Conservation (phyloP, 2,113 vertebrate genomes). For the Gymnocephalus cernua region DNA sequence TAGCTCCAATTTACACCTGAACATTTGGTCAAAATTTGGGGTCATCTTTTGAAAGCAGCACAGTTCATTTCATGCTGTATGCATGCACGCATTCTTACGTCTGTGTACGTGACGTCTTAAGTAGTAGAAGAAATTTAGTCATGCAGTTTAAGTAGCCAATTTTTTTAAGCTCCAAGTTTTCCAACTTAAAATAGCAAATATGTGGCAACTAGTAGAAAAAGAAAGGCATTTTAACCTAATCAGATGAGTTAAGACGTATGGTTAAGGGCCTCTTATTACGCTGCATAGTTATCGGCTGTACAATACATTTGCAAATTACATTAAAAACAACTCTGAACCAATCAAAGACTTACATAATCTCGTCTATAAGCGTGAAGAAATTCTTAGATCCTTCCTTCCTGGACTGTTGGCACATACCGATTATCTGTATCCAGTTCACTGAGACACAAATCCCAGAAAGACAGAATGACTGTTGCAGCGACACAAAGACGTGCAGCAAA, state of each 20-base stretch:
- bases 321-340: conserved; percentile 22
- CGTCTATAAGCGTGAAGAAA: conserved; percentile 47
- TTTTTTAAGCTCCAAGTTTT: conserved; percentile 38
- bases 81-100: conserved; percentile 59
- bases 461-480: conserved; percentile 4
- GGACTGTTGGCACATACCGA: conserved; percentile 51
- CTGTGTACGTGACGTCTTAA: conserved; percentile 54
- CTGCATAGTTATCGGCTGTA: conserved; percentile 77
- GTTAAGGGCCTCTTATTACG: conserved; percentile 66
- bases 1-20: conserved; percentile 3
- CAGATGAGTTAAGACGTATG: conserved; percentile 71
- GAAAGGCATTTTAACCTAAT: conserved; percentile 69
- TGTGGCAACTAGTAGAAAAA: conserved; percentile 63
- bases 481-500: conserved; percentile 23
- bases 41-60: conserved; percentile 30
- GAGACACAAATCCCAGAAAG: conserved; percentile 44
- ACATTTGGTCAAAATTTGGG: conserved; percentile 40
- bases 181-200: conserved; percentile 27
- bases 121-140: conserved; percentile 42
- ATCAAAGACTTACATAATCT: conserved; percentile 32
- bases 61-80: conserved; percentile 34
- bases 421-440: conserved; percentile 7
- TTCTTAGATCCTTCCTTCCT: conserved; percentile 12
- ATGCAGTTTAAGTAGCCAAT: conserved; percentile 51
- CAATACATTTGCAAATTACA: conserved; percentile 65